These are phyloP conservation scores for Glaucopsyche alexis DNA, from an alignment of 2,888 invertebrate species.

Conservation along the genomic window DNA sequence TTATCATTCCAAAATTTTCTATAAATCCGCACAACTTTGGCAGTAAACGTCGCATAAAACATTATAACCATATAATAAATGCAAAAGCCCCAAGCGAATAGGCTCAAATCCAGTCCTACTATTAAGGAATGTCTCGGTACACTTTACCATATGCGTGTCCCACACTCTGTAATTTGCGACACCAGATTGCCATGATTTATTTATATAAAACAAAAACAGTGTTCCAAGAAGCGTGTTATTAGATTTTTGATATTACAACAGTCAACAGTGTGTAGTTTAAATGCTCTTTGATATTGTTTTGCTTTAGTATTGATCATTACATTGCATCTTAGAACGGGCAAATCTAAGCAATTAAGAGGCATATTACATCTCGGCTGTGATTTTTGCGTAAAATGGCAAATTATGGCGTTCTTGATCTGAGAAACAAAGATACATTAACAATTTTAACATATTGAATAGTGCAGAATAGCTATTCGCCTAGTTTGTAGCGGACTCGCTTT, in stretches of 20 bases:
- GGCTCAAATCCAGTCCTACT: constrained; percentile 59
- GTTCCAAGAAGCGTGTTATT: constrained; percentile 51
- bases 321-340: too few relatives aligned
- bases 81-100: constrained; percentile 51
- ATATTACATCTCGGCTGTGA: too few relatives aligned
- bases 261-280: not conserved
- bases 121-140: constrained; percentile 66
- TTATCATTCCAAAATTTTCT: constrained; percentile 3
- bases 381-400: too few relatives aligned
- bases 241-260: constrained; percentile 43
- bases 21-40: not conserved
- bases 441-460: too few relatives aligned
- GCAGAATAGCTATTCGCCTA: too few relatives aligned
- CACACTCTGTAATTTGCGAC: constrained; percentile 69
- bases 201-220: constrained; percentile 65
- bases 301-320: not conserved
- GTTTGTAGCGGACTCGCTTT: too few relatives aligned
- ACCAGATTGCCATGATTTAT: constrained; percentile 68
- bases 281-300: constrained; percentile 20
- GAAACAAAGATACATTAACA: too few relatives aligned
- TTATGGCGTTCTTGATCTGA: too few relatives aligned
- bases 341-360: too few relatives aligned
- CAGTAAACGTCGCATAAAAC: not conserved
- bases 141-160: constrained; percentile 60
- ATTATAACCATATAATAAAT: constrained; percentile 27